Percentiles rank a stretch among this genome's conserved stretches.
These are phyloP conservation scores for Pemphredon lugubris DNA, from an alignment of 2,888 invertebrate genomes.

Conservation along the genomic window DNA sequence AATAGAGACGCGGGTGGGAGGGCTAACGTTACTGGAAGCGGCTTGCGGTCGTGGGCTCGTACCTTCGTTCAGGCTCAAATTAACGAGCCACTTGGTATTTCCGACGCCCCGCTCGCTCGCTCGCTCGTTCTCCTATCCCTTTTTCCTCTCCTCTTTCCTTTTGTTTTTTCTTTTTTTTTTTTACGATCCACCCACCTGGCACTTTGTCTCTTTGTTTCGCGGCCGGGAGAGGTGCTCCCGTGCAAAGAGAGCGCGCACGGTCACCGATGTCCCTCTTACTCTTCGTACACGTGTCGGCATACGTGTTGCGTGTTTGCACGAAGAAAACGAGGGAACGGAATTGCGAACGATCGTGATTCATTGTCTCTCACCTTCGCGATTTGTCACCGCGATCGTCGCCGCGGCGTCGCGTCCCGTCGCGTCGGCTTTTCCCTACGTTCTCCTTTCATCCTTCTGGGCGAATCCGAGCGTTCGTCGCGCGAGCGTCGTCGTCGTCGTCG, in stretches of 20 bases:
- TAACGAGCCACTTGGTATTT: conserved; percentile 57
- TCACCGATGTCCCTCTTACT: conserved; percentile 28
- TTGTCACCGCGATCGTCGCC: neutral
- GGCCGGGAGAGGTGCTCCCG: conserved; percentile 11
- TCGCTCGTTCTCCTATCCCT: neutral
- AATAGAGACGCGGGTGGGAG: conserved; percentile 71
- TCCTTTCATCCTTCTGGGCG: no score
- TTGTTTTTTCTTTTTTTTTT: conserved; percentile 31
- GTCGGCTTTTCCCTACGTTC: no score
- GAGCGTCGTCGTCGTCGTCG: neutral
- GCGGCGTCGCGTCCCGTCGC: no score
- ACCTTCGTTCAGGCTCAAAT: conserved; percentile 44
- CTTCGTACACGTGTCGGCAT: conserved; percentile 3
- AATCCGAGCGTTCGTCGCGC: neutral
- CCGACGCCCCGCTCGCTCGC: conserved; percentile 22
- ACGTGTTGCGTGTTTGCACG: conserved; percentile 1
- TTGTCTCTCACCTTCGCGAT: neutral
- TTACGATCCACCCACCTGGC: neutral
- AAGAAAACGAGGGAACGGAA: neutral
- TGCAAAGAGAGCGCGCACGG: conserved; percentile 2
- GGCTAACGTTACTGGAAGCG: conserved; percentile 15
- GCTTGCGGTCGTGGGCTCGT: neutral
- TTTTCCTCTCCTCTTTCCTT: conserved; percentile 10
- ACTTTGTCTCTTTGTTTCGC: neutral
- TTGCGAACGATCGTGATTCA: conserved; percentile 14